phyloP scores from a whole-genome alignment of 2,888 invertebrate species.

The Perizoma flavofasciatum region DNA sequence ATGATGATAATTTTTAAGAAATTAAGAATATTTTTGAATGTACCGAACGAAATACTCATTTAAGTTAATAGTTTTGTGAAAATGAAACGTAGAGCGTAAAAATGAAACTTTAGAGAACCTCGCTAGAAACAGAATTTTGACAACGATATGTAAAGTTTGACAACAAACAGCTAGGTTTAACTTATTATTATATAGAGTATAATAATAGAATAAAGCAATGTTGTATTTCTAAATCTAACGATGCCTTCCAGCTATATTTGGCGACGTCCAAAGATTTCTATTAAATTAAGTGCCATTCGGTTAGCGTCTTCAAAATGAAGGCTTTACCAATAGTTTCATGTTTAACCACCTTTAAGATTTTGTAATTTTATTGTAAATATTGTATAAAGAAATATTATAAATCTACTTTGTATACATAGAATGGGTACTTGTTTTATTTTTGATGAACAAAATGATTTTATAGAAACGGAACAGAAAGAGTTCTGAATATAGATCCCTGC shows the following conservation, averaged over 20 bases:
- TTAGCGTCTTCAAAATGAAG: conserved; percentile 44
- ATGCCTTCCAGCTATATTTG: conserved; percentile 46
- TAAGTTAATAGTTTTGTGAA: conserved; percentile 11
- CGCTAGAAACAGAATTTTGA: conserved; percentile 29
- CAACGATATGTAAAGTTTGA: not conserved
- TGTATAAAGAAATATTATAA: conserved; percentile 18
- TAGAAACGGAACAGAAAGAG: too few relatives aligned
- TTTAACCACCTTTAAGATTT: conserved; percentile 55
- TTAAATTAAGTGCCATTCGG: conserved; percentile 61
- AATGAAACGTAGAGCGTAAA: not conserved
- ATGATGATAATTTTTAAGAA: too few relatives aligned
- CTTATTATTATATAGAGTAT: too few relatives aligned
- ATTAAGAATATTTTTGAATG: conserved; percentile 10
- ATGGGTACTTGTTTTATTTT: not conserved
- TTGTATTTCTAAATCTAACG: conserved; percentile 38
- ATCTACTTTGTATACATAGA: not conserved
- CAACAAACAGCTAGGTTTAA: too few relatives aligned
- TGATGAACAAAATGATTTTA: not conserved
- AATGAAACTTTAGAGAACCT: conserved; percentile 10
- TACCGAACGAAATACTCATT: conserved; percentile 40
- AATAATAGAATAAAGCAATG: not conserved
- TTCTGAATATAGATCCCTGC: too few relatives aligned
- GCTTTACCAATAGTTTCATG: conserved; percentile 42
- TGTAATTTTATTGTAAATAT: conserved; percentile 44
- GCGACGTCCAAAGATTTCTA: conserved; percentile 48